Evolutionary conservation across 2,888 invertebrate genomes (phyloP), one percentile per base, ranked within the genome.

Genomic region (Cryptus armator): DNA sequence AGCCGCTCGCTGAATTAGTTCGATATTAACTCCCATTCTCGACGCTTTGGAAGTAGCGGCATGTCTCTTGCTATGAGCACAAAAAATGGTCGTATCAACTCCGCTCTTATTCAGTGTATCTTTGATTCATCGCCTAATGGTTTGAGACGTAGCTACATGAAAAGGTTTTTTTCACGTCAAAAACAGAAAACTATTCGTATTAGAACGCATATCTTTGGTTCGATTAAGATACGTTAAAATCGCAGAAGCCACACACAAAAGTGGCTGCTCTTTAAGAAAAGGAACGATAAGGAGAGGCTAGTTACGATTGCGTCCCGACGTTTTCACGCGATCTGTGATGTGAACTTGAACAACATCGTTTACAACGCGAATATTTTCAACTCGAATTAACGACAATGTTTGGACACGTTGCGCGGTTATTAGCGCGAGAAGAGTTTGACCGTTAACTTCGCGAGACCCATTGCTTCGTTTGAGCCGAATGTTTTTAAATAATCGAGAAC

Each of bases 391-490:
- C 29, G 83, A 24, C 0, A 88, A 53, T 7, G 86, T 85, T 56
- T 87, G 86, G 43, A 85, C 68, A 6, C 86, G 72, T 4, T 89
- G 87, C 4, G 64, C 86, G 1, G 86, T 87, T 9, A 62, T 48
- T 64, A 87, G 66, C 5, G 85, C 81, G 6, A 88, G 37, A 37
- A 88, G 66, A 14, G 75, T 71, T 6, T 76, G 7, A 87, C 24
- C 0, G 85, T 56, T 44, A 87, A 19, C 44, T 68, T 68, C 62
- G 81, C 74, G 56, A 88, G 44, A n/a, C 74, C 82, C 16, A 83
- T 14, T 6, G 74, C 37, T 6, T 43, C 59, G 68, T 66, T 84
- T 43, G 37, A 3, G 2, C 59, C 46, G 68, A 32, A 83, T n/a
- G 46, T 10, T 14, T 14, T 44, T 4, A 85, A 72, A 64, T 29